Base-by-base conservation (phyloP, 2,888 invertebrate genomes). In the Odontomyia ornata region DNA sequence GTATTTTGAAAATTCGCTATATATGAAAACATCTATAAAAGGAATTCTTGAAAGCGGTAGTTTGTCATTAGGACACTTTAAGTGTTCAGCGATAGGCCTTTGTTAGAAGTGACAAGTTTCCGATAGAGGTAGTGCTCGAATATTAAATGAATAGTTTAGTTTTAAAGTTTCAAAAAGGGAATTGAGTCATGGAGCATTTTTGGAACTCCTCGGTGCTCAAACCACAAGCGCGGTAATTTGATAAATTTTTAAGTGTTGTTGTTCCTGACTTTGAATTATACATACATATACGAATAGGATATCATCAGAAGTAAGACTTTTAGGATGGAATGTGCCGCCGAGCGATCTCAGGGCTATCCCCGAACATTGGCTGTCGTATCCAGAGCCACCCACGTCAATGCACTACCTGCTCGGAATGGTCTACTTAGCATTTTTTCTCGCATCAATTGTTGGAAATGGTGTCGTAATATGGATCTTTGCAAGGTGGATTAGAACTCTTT, bases 391-490 rank as follows among this genome's bases (percentile, higher is more conserved):
- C 77, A 93, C 92, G 79, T 92, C 94, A 73, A 89, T 95, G 81
- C 93, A 95, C 86, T 93, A 94, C 80, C 89, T 95, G 1, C 88
- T 95, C 65, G 95, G 92, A 4, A 88, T 95, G 23, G 87, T 95
- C 28, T 95, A 95, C 84, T 89, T 91, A 73, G 91, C 91, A 82
- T 93, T 95, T 82, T 92, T 92, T 57, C 89, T 93, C 60, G 88
- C 93, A 73, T 90, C 95, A 3, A 86, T 93, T 9, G 85, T 93
- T 52, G 95, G 96, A 79, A 96, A 96, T 86, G 95, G 95, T 79
- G 88, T 95, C 71, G 95, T 96, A 80, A 91, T 95, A 81, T 95
- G 93, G 90, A 90, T 96, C 80, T 96, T 96, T 85, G 89, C 83
- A 36, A 83, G 85, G 80, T 84, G 52, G 2, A 9, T 43, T 43